Percentiles rank a stretch among this genome's conserved stretches.
phyloP scores from a whole-genome alignment of 2,888 invertebrate species.

The Spodoptera exigua region DNA sequence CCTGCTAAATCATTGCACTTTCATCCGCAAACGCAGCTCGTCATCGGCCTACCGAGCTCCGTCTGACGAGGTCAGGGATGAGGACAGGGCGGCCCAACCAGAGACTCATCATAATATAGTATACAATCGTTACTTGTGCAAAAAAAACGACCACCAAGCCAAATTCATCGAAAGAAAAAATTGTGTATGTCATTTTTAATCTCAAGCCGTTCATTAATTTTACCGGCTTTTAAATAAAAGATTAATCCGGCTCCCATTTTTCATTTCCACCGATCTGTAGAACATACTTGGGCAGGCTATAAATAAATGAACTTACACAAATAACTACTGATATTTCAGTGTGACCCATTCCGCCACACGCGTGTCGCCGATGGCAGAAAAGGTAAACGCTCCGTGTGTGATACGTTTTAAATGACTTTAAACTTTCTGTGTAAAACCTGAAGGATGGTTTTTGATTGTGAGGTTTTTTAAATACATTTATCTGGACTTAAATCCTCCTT shows the following conservation, averaged over 20 bases:
- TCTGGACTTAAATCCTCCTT: too few relatives aligned
- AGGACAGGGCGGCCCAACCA: too few relatives aligned
- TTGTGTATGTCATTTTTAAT: too few relatives aligned
- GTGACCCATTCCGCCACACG: constrained; percentile 49
- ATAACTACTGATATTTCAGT: constrained; percentile 52
- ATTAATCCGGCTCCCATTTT: constrained; percentile 36
- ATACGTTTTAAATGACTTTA: constrained; percentile 1
- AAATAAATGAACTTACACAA: constrained; percentile 50
- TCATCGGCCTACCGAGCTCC: too few relatives aligned
- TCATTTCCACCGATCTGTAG: constrained; percentile 24
- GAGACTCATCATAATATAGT: too few relatives aligned
- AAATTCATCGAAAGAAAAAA: too few relatives aligned
- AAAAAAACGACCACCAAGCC: too few relatives aligned
- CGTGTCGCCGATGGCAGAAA: constrained; percentile 48
- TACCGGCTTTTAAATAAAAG: constrained; percentile 26
- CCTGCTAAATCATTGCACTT: too few relatives aligned
- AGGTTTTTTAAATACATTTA: too few relatives aligned
- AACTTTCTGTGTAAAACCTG: not conserved
- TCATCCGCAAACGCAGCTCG: too few relatives aligned
- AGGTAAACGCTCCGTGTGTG: constrained; percentile 38
- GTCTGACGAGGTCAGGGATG: too few relatives aligned
- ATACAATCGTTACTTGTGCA: too few relatives aligned
- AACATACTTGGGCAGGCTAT: constrained; percentile 25
- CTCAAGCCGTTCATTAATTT: not conserved
- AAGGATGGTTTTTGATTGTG: not conserved